phyloP scores from a whole-genome alignment of 1,140 invertebrate species.

The Belonocnema kinseyi region DNA sequence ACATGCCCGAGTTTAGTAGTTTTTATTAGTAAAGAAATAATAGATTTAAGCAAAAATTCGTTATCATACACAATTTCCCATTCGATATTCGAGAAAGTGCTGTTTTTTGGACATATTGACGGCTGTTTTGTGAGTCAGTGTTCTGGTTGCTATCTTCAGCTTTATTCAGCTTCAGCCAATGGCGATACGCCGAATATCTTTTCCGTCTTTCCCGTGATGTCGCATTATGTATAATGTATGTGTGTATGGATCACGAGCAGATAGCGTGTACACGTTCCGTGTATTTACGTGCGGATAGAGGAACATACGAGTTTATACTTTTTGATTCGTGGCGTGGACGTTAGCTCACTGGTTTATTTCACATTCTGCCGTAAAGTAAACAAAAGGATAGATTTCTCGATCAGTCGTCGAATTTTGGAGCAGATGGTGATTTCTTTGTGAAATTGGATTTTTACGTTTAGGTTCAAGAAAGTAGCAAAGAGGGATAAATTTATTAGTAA shows the following conservation, averaged over 20 bases:
- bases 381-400: not conserved
- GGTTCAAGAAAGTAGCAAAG: not conserved
- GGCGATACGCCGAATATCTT: slow-evolving; percentile 34
- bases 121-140: not conserved
- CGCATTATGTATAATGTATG: slow-evolving; percentile 35
- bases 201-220: slow-evolving; percentile 41
- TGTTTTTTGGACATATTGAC: no score
- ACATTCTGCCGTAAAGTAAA: not conserved
- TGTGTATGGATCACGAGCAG: slow-evolving; percentile 9
- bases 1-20: no score
- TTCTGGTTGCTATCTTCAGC: not conserved
- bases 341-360: not conserved
- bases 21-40: no score
- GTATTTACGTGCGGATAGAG: no score
- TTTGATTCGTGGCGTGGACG: not conserved
- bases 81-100: not conserved
- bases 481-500: not conserved
- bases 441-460: not conserved
- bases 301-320: no score
- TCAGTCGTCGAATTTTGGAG: not conserved
- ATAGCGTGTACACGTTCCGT: not conserved
- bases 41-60: no score
- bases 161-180: slow-evolving; percentile 30
- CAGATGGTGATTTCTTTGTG: not conserved
- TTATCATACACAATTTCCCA: not conserved